phyloP scores from a whole-genome alignment of 2,113 vertebrate species.

The Crotalus viridis region DNA sequence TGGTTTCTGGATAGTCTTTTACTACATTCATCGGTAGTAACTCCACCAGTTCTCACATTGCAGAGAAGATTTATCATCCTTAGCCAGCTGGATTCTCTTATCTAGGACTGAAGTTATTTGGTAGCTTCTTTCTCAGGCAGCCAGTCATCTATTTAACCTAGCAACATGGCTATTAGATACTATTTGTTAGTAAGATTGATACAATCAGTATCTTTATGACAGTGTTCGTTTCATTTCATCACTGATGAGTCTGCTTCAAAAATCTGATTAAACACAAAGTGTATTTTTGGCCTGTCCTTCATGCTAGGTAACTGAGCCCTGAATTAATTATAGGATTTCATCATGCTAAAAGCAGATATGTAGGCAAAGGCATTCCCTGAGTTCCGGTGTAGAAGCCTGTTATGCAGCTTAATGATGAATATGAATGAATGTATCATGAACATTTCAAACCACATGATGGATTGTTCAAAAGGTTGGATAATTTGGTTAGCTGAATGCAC shows the following conservation, averaged over 20 bases:
- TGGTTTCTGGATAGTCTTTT: constrained; percentile 21
- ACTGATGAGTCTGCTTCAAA: neutral
- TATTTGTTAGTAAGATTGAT: neutral
- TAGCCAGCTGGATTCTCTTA: constrained; percentile 46
- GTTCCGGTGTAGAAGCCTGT: neutral
- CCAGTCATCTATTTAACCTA: constrained; percentile 5
- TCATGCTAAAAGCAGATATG: neutral
- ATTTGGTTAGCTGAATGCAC: constrained; percentile 1
- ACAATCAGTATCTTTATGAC: neutral
- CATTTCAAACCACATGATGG: neutral
- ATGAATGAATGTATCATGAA: neutral
- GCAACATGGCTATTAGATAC: constrained; percentile 13
- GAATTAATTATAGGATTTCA: neutral
- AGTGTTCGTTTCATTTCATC: neutral
- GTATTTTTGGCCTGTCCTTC: neutral
- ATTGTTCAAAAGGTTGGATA: constrained; percentile 1
- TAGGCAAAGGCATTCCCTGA: neutral
- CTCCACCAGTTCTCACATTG: constrained; percentile 10
- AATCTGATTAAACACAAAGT: neutral
- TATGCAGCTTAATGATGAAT: neutral
- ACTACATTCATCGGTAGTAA: constrained; percentile 23
- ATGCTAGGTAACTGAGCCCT: neutral
- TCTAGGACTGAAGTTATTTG: constrained; percentile 5
- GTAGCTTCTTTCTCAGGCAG: neutral
- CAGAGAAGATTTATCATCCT: constrained; percentile 23